Conservation (phyloP, 2,113 vertebrate genomes). For the Atlantisia rogersi region DNA sequence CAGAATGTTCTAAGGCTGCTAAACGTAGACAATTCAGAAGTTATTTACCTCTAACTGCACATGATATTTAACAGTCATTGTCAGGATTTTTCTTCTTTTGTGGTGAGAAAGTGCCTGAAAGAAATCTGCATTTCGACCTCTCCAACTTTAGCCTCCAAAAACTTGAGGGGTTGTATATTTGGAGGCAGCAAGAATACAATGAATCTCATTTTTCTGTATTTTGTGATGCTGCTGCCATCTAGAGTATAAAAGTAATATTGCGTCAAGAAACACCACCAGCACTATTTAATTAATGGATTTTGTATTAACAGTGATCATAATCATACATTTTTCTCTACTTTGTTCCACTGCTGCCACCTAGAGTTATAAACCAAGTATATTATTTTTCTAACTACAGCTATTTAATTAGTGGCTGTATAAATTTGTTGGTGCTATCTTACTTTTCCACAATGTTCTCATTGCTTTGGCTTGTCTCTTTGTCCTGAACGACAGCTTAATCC, state of each 20-base stretch:
- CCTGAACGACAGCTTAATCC: neutral
- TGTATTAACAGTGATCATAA: neutral
- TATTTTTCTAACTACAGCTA: neutral
- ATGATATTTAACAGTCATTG: neutral
- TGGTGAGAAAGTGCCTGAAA: neutral
- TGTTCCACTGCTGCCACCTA: slow-evolving; percentile 61
- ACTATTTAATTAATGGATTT: slow-evolving; percentile 35
- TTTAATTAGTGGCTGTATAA: neutral
- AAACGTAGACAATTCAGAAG: neutral
- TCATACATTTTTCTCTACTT: neutral
- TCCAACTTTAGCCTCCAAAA: neutral
- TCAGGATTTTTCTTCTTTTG: neutral
- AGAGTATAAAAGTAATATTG: slow-evolving; percentile 58
- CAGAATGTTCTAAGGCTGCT: neutral
- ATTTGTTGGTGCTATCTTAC: neutral
- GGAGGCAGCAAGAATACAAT: neutral
- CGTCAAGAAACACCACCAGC: neutral
- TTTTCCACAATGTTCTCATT: neutral
- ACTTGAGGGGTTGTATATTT: neutral
- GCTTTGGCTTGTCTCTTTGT: slow-evolving; percentile 26
- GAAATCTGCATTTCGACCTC: neutral
- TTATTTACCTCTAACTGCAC: neutral
- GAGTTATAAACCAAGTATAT: slow-evolving; percentile 9
- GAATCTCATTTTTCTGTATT: slow-evolving; percentile 49
- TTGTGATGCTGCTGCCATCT: slow-evolving; percentile 82